Evolutionary conservation across 2,113 vertebrate species (phyloP).

Genomic region (Halichoeres trimaculatus): DNA sequence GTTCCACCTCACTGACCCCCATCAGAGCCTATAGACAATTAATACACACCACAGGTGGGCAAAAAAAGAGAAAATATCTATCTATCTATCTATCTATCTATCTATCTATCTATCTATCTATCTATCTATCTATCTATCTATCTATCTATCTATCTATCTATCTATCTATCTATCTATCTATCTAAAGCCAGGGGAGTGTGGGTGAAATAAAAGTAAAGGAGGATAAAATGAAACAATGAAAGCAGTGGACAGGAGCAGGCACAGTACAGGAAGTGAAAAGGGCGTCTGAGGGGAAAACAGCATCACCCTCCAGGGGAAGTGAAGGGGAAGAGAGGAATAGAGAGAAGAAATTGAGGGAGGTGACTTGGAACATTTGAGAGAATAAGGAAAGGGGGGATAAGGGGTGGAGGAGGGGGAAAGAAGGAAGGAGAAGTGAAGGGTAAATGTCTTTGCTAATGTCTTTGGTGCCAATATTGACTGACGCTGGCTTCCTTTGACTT

Average conservation of each 20-base stretch:
- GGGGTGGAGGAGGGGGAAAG: neutral
- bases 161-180: slow-evolving; percentile 7
- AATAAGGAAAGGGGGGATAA: slow-evolving; percentile 16
- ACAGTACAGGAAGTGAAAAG: slow-evolving; percentile 1
- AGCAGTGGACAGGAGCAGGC: too few relatives aligned
- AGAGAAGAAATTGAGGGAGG: slow-evolving; percentile 49
- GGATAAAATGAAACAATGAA: slow-evolving; percentile 10
- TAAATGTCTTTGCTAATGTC: slow-evolving; percentile 62
- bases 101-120: slow-evolving; percentile 18
- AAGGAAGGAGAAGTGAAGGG: slow-evolving; percentile 59
- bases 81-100: slow-evolving; percentile 19
- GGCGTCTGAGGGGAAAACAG: neutral
- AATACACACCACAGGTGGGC: slow-evolving; percentile 62
- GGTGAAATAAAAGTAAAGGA: slow-evolving; percentile 21
- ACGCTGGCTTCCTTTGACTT: slow-evolving; percentile 34
- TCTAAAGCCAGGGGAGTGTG: slow-evolving; percentile 6
- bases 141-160: slow-evolving; percentile 20
- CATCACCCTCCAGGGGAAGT: slow-evolving; percentile 19
- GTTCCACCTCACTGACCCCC: slow-evolving; percentile 61
- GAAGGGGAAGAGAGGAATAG: neutral
- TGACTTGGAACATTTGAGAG: slow-evolving; percentile 46
- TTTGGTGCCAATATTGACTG: slow-evolving; percentile 53
- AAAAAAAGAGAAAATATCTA: slow-evolving; percentile 9
- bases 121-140: slow-evolving; percentile 7
- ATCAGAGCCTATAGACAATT: slow-evolving; percentile 56